phyloP scores from a whole-genome alignment of 1,140 invertebrate species.

The Hylaeus anthracinus region DNA sequence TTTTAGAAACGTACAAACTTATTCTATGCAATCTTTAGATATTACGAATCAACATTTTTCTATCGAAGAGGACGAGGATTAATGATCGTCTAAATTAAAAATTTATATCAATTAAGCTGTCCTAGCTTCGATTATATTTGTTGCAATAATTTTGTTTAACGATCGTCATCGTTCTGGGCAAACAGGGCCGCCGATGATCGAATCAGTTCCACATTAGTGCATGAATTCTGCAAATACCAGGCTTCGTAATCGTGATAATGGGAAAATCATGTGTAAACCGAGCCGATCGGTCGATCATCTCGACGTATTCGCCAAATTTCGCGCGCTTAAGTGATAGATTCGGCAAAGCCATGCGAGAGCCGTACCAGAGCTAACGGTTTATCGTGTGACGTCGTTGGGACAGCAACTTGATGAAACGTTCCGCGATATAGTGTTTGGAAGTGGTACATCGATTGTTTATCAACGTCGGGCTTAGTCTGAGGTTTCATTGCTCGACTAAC shows the following conservation, averaged over 20 bases:
- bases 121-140: neutral
- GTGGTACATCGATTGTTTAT: slow-evolving; percentile 43
- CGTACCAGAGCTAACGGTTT: slow-evolving; percentile 7
- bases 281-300: slow-evolving; percentile 16
- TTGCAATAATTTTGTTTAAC: neutral
- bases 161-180: neutral
- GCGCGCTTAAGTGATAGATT: slow-evolving; percentile 34
- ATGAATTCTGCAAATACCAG: slow-evolving; percentile 8
- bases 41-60: no score
- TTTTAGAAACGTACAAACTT: no score
- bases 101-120: neutral
- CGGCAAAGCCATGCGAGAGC: neutral
- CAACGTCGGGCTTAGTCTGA: slow-evolving; percentile 4
- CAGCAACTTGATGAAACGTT: slow-evolving; percentile 28
- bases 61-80: no score
- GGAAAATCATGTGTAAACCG: slow-evolving; percentile 33
- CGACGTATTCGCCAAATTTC: slow-evolving; percentile 39
- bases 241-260: slow-evolving; percentile 16
- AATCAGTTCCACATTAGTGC: neutral
- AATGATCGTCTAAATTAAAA: no score
- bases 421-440: neutral
- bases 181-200: neutral
- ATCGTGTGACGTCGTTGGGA: slow-evolving; percentile 20
- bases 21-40: no score
- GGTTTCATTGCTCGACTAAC: neutral